Evolutionary conservation across 2,797 vertebrate species (phyloP), one percentile per base, ranked within the genome.

Genomic region (Gallirallus australis): DNA sequence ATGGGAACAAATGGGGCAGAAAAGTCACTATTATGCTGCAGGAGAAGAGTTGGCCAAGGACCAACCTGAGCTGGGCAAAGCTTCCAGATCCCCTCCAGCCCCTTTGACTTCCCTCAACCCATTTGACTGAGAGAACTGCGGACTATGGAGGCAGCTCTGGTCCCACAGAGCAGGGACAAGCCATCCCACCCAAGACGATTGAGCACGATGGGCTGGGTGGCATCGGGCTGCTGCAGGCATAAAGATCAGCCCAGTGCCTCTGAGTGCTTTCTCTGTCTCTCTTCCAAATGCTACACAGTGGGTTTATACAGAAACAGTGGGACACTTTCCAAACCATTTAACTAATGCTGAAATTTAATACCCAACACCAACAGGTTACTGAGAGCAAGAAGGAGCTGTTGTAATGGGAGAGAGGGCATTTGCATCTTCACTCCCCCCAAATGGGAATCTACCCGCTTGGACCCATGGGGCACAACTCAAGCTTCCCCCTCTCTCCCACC

Each of bases 281-380:
- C 84, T 85, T 96, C 94, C 94, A 97, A 97, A 77, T 7, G 53
- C 92, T 82, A 94, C 93, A 92, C 94, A 93, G 89, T 85, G 73
- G 82, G 80, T 64, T 96, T 93, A 93, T 31, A 96, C 73, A 95
- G 78, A 63, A 92, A 92, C 95, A 91, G 91, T 70, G 87, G 96
- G 95, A 96, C 12, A 15, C 60, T 75, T 94, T 96, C 95, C 97
- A 96, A 97, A 89, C 78, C 83, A 82, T 95, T 96, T 95, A 81
- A 94, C 93, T 81, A 91, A 96, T 28, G 85, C 85, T 92, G 96
- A 97, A 96, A 97, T 86, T 82, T 78, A 96, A 97, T 13, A 91
- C 73, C 54, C 11, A 0, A 82, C 80, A 92, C 88, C 82, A 94
- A 93, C 92, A 91, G 86, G 95, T 95, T 93, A 93, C 37, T 4